A percentile compares a stretch with the other conserved stretches of the same genome.
phyloP scores from a whole-genome alignment of 2,888 invertebrate species.

The Dolichopus griseipennis region DNA sequence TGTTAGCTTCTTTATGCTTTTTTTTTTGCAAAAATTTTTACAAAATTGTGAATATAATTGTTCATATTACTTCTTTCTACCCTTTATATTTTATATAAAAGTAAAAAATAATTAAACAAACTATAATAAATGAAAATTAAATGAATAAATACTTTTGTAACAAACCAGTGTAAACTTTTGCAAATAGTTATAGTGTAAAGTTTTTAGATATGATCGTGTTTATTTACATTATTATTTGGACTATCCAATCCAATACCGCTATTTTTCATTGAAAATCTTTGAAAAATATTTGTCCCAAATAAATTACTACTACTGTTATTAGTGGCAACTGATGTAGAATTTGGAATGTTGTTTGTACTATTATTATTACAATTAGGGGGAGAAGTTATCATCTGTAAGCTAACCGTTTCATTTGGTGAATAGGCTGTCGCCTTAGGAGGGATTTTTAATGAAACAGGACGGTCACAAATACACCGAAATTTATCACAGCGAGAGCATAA shows the following conservation, averaged over 20 bases:
- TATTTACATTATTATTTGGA: slow-evolving; percentile 22
- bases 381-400: slow-evolving; percentile 28
- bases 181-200: slow-evolving; percentile 2
- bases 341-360: slow-evolving; percentile 12
- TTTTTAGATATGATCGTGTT: slow-evolving; percentile 14
- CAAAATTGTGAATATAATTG: no score
- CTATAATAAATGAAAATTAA: no score
- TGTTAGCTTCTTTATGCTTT: no score
- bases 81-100: no score
- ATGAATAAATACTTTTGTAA: no score
- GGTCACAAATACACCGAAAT: slow-evolving; percentile 42
- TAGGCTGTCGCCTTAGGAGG: slow-evolving; percentile 12
- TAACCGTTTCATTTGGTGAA: slow-evolving; percentile 10
- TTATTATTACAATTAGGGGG: slow-evolving; percentile 13
- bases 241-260: slow-evolving; percentile 25
- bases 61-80: no score
- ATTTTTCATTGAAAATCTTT: slow-evolving; percentile 40
- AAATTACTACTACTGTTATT: slow-evolving; percentile 25
- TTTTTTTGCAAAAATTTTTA: no score
- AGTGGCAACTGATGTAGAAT: slow-evolving; percentile 19
- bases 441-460: slow-evolving; percentile 22
- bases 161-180: no score
- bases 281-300: slow-evolving; percentile 38
- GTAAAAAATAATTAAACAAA: no score
- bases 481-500: slow-evolving; percentile 41